Evolutionary conservation across 2,113 vertebrate genomes (phyloP), one percentile per base, ranked within the genome.

Genomic region (Notarius quadriscutis): DNA sequence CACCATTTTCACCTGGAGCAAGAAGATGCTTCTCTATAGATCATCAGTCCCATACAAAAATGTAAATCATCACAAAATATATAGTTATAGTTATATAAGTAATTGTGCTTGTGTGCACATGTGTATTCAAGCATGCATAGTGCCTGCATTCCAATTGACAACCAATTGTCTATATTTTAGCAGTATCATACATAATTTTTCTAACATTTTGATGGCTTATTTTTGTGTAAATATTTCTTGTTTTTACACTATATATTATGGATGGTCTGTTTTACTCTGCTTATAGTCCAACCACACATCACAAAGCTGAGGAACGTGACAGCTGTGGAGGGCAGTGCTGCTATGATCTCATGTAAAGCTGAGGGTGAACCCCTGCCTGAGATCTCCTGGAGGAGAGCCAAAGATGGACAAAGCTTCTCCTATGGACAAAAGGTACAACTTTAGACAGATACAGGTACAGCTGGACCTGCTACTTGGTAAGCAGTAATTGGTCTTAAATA

Each of bases 231-330:
- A 80, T 80, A 12, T 62, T 20, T 41, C 41, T 1, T 80, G 53
- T 80, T 30, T 51, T 50, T 77, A 11, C 8, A 79, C 27, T 80
- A 58, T 80, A 20, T 5, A 34, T 20, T 20, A 58, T 80, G 60
- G 65, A 62, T 77, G 34, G 4, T 41, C 74, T 50, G 10, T 55
- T 75, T 34, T 88, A 65, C 75, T 87, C 85, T 84, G 50, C 41
- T 81, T 91, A 15, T 96, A 99, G 98, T 99, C 93, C 97, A 97
- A 95, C 98, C 98, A 92, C 98, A 99, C 88, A 99, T 99, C 94
- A 97, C 96, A 92, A 96, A 96, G 93, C 96, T 99, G 93, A 96
- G 96, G 91, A 99, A 99, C 91, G 97, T 98, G 94, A 98, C 97
- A 0, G 96, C 97, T 0, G 95, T 96, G 89, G 98, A 99, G 93